Base-by-base conservation (phyloP, 2,797 vertebrate species). In the Enteromius mattozi region DNA sequence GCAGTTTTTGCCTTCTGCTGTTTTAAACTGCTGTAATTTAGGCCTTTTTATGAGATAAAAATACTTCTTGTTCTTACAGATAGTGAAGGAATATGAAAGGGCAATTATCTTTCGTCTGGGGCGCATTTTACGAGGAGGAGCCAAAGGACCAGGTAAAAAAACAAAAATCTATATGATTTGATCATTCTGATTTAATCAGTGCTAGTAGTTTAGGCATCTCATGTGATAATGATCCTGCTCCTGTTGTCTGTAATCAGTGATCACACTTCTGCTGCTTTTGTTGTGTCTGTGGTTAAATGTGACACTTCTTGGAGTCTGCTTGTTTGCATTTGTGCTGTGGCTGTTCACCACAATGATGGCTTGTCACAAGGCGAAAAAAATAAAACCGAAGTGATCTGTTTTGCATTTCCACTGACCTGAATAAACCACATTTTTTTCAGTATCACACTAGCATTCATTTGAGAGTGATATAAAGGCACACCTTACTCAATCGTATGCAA, bases 31-130 rank as follows among this genome's bases (percentile, higher is more conserved):
- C 37, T 81, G 17, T 61, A 47, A 51, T 76, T 70, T 66, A 72
- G 12, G 6, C 72, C 21, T 49, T 24, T 63, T 30, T 33, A 56
- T 66, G 42, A 45, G 16, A 42, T 42, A 19, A 47, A 76, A 61
- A 35, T 59, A 14, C 27, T 42, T 66, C 75, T 78, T 82, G 27
- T 85, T 27, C n/a, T 2, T 45, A 27, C 93, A 99, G 98, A 98
- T 99, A 2, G 94, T 99, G 86, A 98, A 99, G 87, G 98, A 99
- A 37, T 99, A 99, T 0, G 98, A 99, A 82, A 92, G 98, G 85
- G 98, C 97, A 87, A 98, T 99, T 88, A 98, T 99, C 89, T 99
- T 99, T 85, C 94, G 98, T 8, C 91, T 99, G 19, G 98, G 98
- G 0, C 97, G 97, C 61, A 96, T 99, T 91, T 24, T 98, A 16